Conservation (phyloP, 2,888 invertebrate genomes). For the Drosophila paramelanica region DNA sequence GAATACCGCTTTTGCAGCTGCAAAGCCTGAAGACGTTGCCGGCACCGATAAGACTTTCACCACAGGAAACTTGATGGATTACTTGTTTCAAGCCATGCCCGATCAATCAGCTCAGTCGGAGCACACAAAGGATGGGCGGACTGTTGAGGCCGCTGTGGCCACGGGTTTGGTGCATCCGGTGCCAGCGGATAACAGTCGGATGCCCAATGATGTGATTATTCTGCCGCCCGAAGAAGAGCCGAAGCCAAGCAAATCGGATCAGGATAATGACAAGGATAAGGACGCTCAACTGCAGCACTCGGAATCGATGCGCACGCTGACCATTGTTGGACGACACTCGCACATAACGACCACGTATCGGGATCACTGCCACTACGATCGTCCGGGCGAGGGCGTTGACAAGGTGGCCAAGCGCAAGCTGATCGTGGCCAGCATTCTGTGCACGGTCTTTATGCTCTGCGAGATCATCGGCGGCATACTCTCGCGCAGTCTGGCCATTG, state of each 20-base stretch:
- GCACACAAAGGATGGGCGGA: too few species aligned
- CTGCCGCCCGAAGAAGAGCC: neutral
- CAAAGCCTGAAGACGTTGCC: neutral
- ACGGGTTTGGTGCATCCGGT: neutral
- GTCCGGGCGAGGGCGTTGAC: slow-evolving; percentile 26
- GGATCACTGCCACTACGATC: slow-evolving; percentile 56
- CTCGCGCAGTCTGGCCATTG: slow-evolving; percentile 67
- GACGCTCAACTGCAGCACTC: slow-evolving; percentile 6
- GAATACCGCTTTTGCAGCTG: neutral
- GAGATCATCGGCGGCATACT: slow-evolving; percentile 60
- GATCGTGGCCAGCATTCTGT: slow-evolving; percentile 58
- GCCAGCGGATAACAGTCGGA: neutral
- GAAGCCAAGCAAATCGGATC: neutral
- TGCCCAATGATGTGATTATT: neutral
- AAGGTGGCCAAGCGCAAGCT: slow-evolving; percentile 52
- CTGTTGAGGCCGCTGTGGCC: neutral
- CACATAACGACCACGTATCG: slow-evolving; percentile 39
- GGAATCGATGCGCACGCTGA: slow-evolving; percentile 56
- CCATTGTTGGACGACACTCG: slow-evolving; percentile 48
- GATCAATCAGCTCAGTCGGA: neutral
- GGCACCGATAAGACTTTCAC: neutral
- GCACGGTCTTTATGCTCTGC: slow-evolving; percentile 51
- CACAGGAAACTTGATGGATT: neutral
- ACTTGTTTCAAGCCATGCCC: neutral
- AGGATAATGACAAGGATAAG: neutral